Evolutionary conservation across 1,140 invertebrate species (phyloP).

Genomic region (Micrasema longulum): DNA sequence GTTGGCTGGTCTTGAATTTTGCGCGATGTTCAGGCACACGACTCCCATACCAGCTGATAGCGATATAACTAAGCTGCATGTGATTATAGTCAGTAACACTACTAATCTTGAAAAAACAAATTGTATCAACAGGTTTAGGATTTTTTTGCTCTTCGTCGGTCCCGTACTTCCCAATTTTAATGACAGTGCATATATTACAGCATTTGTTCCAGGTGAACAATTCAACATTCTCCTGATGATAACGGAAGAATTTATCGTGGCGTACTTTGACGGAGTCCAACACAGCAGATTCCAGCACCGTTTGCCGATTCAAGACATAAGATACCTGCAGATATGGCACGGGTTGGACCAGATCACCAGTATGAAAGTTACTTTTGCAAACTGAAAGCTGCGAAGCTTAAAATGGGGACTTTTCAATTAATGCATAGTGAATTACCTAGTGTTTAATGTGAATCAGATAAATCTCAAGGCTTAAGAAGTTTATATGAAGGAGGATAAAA

Average conservation of each 20-base stretch:
- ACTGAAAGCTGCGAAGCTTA: not conserved
- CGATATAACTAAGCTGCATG: too few species aligned
- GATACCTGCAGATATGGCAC: conserved; percentile 51
- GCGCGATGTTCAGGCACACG: not conserved
- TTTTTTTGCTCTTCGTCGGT: not conserved
- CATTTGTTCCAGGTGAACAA: conserved; percentile 44
- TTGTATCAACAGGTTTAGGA: not conserved
- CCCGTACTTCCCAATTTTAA: conserved; percentile 8
- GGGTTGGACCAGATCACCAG: conserved; percentile 43
- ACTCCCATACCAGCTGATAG: not conserved
- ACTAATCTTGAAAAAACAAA: too few species aligned
- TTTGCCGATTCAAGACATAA: conserved; percentile 44
- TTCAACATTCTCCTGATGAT: conserved; percentile 42
- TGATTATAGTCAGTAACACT: too few species aligned
- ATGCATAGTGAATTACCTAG: too few species aligned
- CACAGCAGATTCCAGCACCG: conserved; percentile 31
- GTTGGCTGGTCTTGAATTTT: too few species aligned
- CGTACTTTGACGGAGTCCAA: conserved; percentile 35
- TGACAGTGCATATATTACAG: conserved; percentile 38
- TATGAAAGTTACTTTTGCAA: conserved; percentile 48
- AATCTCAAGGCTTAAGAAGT: too few species aligned
- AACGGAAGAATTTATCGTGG: conserved; percentile 28
- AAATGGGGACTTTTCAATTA: too few species aligned
- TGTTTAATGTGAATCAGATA: too few species aligned
- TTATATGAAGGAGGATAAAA: too few species aligned